Conservation (phyloP, 2,113 vertebrate species). For the Poicephalus gulielmi region DNA sequence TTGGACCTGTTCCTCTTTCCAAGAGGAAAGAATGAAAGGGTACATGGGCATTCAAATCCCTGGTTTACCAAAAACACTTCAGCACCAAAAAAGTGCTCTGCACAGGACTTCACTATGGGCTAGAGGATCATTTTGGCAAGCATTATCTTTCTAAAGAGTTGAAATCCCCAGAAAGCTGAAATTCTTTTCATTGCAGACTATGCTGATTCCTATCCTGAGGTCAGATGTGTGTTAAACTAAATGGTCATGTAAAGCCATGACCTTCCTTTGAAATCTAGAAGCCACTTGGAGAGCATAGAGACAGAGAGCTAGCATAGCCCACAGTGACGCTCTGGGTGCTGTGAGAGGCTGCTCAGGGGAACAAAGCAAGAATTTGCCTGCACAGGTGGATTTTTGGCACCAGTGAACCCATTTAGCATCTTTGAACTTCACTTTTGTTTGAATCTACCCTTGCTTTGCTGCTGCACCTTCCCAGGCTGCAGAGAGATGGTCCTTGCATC, state of each 20-base stretch:
- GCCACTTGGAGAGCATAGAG: neutral
- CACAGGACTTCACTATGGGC: neutral
- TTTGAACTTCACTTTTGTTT: accelerated
- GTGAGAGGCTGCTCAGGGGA: neutral
- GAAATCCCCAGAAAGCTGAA: neutral
- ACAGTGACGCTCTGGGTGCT: neutral
- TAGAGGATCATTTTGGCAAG: neutral
- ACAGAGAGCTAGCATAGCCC: neutral
- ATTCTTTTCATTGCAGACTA: neutral
- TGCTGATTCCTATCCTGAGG: neutral
- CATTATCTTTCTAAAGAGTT: neutral
- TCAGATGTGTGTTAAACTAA: neutral
- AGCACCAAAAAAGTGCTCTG: neutral
- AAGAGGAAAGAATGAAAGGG: neutral
- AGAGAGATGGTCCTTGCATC: neutral
- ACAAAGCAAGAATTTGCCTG: neutral
- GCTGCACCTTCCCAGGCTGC: neutral
- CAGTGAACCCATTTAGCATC: accelerated
- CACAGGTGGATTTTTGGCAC: neutral
- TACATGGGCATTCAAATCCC: neutral
- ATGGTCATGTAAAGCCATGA: neutral
- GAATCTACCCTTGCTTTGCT: neutral
- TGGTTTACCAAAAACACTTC: constrained; percentile 15
- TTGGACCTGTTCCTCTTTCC: constrained; percentile 46
- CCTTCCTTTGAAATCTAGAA: neutral